A percentile compares a stretch with the other conserved stretches of the same genome.
Conservation (phyloP, 2,888 invertebrate species). For the Scaeva pyrastri region DNA sequence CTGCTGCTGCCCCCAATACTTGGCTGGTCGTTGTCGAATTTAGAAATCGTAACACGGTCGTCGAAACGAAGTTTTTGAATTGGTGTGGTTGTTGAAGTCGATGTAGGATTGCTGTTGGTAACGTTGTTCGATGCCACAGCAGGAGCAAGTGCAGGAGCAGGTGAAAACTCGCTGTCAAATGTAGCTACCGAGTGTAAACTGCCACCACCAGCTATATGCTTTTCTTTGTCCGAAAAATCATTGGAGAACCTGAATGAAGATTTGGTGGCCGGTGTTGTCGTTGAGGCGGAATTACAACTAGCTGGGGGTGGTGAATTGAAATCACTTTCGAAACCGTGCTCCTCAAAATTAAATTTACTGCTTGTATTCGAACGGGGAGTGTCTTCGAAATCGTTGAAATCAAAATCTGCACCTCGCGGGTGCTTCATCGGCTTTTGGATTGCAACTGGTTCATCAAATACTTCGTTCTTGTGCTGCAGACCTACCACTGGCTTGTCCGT, state of each 20-base stretch:
- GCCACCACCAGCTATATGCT: constrained; percentile 56
- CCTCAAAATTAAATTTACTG: constrained; percentile 83
- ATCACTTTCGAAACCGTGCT: constrained; percentile 83
- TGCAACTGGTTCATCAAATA: constrained; percentile 72
- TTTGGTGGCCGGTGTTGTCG: constrained; percentile 79
- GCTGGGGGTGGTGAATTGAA: constrained; percentile 82
- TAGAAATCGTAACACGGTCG: constrained; percentile 88
- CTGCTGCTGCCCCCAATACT: constrained; percentile 54
- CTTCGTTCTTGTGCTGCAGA: constrained; percentile 75
- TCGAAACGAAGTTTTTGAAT: constrained; percentile 86
- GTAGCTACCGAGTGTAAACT: constrained; percentile 59
- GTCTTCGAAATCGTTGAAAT: constrained; percentile 82
- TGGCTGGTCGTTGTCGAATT: constrained; percentile 81
- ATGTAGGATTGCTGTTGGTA: constrained; percentile 69
- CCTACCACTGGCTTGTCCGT: constrained; percentile 73
- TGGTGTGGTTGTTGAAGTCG: constrained; percentile 75
- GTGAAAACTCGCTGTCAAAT: constrained; percentile 74
- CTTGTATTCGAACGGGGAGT: constrained; percentile 81
- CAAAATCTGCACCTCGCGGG: constrained; percentile 75
- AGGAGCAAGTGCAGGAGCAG: constrained; percentile 59
- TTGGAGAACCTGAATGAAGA: constrained; percentile 86
- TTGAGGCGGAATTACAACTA: constrained; percentile 81
- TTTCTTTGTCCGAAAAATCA: constrained; percentile 86
- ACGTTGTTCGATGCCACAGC: constrained; percentile 23
- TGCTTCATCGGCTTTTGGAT: constrained; percentile 59